Conservation (phyloP, 2,888 invertebrate species). For the Mythimna impura region DNA sequence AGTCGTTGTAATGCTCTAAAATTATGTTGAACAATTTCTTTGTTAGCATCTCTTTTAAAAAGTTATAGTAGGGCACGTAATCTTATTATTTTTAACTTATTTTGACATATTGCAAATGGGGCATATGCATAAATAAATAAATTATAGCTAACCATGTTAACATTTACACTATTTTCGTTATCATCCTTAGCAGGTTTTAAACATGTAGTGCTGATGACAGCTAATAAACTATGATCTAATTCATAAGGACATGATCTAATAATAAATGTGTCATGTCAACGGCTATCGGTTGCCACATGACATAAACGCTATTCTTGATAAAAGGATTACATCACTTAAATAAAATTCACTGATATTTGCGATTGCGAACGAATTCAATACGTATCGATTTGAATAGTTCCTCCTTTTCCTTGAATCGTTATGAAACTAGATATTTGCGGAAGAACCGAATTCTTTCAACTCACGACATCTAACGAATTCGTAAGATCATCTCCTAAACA, state of each 20-base stretch:
- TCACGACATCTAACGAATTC: constrained; percentile 52
- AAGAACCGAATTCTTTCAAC: constrained; percentile 45
- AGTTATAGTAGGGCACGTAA: neutral
- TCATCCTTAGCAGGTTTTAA: neutral
- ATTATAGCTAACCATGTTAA: neutral
- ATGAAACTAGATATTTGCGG: constrained; percentile 43
- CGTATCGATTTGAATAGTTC: constrained; percentile 40
- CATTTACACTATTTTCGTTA: neutral
- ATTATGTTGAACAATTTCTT: constrained; percentile 20
- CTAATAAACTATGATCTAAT: constrained; percentile 32
- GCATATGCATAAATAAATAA: too few relatives aligned
- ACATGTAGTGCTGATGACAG: neutral
- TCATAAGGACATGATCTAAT: constrained; percentile 74
- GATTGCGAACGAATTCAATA: constrained; percentile 12
- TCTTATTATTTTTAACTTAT: neutral
- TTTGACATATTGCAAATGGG: neutral
- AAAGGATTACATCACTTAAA: constrained; percentile 39
- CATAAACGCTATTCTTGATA: constrained; percentile 38
- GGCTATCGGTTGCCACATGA: constrained; percentile 21
- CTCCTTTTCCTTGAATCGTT: constrained; percentile 50
- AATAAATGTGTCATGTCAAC: constrained; percentile 67
- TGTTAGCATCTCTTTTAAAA: neutral
- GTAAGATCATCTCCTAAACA: constrained; percentile 21
- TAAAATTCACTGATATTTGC: constrained; percentile 10
- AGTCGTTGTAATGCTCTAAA: constrained; percentile 13